Conservation (phyloP, 2,888 invertebrate genomes). For the Trachelus tabidus region DNA sequence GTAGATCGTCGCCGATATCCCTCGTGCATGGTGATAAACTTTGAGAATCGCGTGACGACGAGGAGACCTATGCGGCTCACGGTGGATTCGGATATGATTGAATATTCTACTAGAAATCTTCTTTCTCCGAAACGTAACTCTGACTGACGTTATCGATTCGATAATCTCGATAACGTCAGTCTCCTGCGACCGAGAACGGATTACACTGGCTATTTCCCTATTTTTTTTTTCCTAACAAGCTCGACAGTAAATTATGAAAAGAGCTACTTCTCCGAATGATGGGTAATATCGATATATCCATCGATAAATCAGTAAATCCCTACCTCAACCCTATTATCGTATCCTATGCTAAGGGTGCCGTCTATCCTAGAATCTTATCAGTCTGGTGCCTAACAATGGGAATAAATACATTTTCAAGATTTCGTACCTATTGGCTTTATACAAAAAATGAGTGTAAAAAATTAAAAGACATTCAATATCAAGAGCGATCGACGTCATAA, state of each 20-base stretch:
- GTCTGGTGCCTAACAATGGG: background rate
- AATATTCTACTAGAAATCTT: background rate
- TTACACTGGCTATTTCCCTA: background rate
- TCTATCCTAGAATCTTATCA: background rate
- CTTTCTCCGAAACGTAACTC: background rate
- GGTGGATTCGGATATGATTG: background rate
- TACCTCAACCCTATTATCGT: background rate
- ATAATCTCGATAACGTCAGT: background rate
- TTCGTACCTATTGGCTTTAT: background rate
- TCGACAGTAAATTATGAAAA: background rate
- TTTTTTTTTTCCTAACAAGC: background rate
- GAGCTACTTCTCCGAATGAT: background rate
- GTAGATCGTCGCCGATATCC: background rate
- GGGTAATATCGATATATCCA: background rate
- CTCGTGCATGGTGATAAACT: background rate
- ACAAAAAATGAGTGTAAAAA: background rate
- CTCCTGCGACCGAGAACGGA: background rate
- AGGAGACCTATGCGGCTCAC: background rate
- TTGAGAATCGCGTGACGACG: background rate
- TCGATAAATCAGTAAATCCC: background rate
- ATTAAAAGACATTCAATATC: background rate
- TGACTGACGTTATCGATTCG: background rate
- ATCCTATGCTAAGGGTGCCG: background rate
- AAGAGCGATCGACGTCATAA: constrained; percentile 38
- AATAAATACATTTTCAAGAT: background rate